Evolutionary conservation across 2,888 invertebrate species (phyloP).

Genomic region (Atrina japonica): DNA sequence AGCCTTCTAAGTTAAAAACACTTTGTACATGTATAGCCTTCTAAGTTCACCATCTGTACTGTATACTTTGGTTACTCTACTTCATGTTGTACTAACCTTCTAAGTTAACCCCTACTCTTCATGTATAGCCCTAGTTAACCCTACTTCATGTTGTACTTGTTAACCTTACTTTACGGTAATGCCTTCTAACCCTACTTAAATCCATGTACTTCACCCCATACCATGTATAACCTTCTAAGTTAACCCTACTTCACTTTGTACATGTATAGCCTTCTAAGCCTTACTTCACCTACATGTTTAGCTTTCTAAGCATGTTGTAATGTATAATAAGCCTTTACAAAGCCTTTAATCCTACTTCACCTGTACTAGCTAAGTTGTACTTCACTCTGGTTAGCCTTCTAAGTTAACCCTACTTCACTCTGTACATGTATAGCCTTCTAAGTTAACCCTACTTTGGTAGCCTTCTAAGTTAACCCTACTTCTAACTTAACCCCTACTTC

Average conservation of each 20-base stretch:
- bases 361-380: neutral
- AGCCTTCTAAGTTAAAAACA: too few species aligned
- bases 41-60: too few species aligned
- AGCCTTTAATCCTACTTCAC: too few species aligned
- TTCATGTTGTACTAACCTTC: too few species aligned
- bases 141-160: too few species aligned
- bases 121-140: too few species aligned
- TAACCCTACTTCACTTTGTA: too few species aligned
- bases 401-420: constrained; percentile 63
- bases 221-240: neutral
- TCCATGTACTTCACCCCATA: neutral
- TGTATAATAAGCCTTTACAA: neutral
- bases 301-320: constrained; percentile 60
- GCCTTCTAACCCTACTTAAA: too few species aligned
- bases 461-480: constrained; percentile 58
- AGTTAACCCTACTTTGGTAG: too few species aligned
- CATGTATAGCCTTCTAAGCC: neutral
- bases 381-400: neutral
- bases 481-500: too few species aligned
- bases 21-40: neutral
- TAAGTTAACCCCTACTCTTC: constrained; percentile 62
- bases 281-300: neutral
- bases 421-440: neutral
- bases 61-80: too few species aligned
- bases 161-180: too few species aligned